Percentiles rank a stretch among this genome's conserved stretches.
Evolutionary conservation across 2,888 invertebrate species (phyloP).

Genomic region (Caenorhabditis drosophilae): DNA sequence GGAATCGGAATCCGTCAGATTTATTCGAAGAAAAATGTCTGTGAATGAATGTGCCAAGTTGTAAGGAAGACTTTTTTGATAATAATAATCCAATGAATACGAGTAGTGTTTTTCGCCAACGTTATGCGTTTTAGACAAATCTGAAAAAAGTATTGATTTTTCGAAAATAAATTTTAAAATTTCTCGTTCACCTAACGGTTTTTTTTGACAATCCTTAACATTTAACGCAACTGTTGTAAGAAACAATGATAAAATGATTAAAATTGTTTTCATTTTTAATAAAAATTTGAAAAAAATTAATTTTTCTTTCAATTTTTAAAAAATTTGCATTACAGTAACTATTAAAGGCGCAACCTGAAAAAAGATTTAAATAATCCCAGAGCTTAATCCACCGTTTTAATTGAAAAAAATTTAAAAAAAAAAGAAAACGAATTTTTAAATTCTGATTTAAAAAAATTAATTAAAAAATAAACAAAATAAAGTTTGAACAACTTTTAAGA

Average conservation of each 20-base stretch:
- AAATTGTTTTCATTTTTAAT: too few relatives aligned
- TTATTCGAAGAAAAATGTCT: conserved; percentile 45
- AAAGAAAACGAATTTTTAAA: neutral
- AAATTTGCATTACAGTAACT: too few relatives aligned
- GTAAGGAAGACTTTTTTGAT: conserved; percentile 28
- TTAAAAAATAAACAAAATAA: neutral
- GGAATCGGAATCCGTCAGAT: conserved; percentile 37
- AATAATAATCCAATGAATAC: conserved; percentile 35
- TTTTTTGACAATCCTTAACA: conserved; percentile 25
- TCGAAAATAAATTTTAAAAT: neutral
- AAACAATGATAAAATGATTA: too few relatives aligned
- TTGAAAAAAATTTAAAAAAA: neutral
- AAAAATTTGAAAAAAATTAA: too few relatives aligned
- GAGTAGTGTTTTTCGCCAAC: conserved; percentile 19
- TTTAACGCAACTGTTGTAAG: conserved; percentile 7
- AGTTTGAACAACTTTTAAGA: neutral
- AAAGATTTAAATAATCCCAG: too few relatives aligned
- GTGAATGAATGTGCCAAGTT: conserved; percentile 37
- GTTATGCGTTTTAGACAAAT: conserved; percentile 7
- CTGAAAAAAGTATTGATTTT: conserved; percentile 19
- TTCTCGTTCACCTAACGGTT: conserved; percentile 18
- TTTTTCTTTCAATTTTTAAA: too few relatives aligned
- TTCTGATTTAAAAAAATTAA: neutral
- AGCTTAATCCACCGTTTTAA: too few relatives aligned
- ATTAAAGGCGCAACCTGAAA: too few relatives aligned